Conservation (phyloP, 2,888 invertebrate species). For the Candidula unifasciata region DNA sequence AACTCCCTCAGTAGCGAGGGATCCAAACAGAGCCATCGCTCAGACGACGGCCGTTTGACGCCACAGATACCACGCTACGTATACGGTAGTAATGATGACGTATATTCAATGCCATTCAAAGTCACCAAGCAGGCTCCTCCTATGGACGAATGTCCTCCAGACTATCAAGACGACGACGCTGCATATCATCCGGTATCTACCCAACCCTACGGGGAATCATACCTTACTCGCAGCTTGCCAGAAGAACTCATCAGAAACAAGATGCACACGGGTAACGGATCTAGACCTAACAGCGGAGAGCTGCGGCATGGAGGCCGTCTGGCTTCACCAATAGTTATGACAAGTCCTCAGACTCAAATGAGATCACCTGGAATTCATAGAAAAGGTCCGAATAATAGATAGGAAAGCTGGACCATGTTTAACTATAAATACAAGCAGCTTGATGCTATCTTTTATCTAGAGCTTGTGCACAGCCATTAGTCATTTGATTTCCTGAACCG, state of each 20-base stretch:
- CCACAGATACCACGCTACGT: conserved; percentile 22
- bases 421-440: neutral
- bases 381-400: conserved; percentile 7
- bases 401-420: neutral
- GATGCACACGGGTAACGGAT: conserved; percentile 38
- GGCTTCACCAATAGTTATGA: conserved; percentile 1
- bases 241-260: conserved; percentile 50
- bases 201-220: conserved; percentile 54
- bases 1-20: conserved; percentile 61
- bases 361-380: conserved; percentile 17
- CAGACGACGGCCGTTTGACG: conserved; percentile 48
- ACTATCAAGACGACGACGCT: conserved; percentile 59
- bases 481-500: too few relatives aligned
- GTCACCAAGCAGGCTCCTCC: neutral
- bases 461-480: neutral
- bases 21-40: conserved; percentile 55
- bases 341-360: neutral
- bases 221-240: conserved; percentile 49
- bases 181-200: conserved; percentile 36
- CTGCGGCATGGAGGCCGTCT: neutral
- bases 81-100: conserved; percentile 22
- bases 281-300: conserved; percentile 26
- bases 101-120: conserved; percentile 28
- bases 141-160: conserved; percentile 59
- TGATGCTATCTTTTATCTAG: neutral